Evolutionary conservation across 2,797 vertebrate genomes (phyloP), one percentile per base, ranked within the genome.

Genomic region (Oryzias dopingdopingensis): DNA sequence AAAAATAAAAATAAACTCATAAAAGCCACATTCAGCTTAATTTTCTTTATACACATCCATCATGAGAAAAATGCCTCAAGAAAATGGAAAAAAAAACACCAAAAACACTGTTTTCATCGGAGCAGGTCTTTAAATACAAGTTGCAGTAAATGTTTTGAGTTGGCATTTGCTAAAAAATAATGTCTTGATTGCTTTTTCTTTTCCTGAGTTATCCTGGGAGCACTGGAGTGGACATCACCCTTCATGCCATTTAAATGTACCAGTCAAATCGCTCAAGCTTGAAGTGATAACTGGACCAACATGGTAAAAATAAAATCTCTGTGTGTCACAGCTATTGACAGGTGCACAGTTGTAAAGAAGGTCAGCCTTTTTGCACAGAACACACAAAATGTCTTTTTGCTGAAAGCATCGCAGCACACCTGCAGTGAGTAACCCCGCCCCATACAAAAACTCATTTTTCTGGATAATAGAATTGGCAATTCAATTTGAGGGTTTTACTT

Each of bases 261-360:
- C 42, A 59, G 50, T 53, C 55, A 67, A 61, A 54, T 59, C 56
- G 42, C 29, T 79, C 67, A 70, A 65, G 54, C 51, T 53, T 67
- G 51, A 78, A 55, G 61, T 73, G 68, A 73, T 69, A 80, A 83
- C 52, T 74, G 65, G 56, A 56, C 45, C 58, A 58, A 61, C 67
- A 59, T 56, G 22, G 55, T 46, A 40, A 41, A 42, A 46, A 26
- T 42, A 42, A 51, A 16, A 44, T 59, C 40, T n/a, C 54, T 29
- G 44, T 41, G 45, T 62, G 41, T 52, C 24, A 24, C n/a, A 45
- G 66, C 59, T 71, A 76, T 70, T 70, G 70, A 74, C 65, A 56
- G 65, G 49, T 65, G 54, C 41, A 56, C 40, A 62, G 29, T 61
- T 54, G n/a, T n/a, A 76, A 81, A 72, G 51, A 14, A 67, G 60